Evolutionary conservation across 2,113 vertebrate species (phyloP).

Genomic region (Myiagra hebetior): DNA sequence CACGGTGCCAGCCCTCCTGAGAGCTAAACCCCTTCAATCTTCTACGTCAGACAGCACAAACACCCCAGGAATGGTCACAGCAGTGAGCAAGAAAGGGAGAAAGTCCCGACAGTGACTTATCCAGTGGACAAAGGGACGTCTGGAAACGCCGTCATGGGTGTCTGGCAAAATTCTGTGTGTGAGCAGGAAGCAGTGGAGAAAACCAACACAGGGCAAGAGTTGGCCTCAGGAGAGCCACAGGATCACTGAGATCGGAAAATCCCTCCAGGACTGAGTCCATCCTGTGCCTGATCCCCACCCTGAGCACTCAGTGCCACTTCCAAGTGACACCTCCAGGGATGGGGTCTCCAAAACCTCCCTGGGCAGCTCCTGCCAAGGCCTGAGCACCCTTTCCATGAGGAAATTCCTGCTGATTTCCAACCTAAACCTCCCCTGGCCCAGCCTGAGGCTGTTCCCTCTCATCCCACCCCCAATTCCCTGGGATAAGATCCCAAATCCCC

Average conservation of each 20-base stretch:
- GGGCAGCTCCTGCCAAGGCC: neutral
- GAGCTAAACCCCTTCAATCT: neutral
- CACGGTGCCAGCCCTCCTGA: neutral
- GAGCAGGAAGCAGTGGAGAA: neutral
- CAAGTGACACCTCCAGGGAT: neutral
- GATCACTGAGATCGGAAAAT: neutral
- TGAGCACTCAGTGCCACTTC: neutral
- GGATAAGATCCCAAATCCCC: neutral
- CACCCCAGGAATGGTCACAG: neutral
- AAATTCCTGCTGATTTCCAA: neutral
- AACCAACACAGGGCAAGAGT: neutral
- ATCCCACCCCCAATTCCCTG: neutral
- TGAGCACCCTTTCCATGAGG: neutral
- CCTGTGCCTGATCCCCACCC: neutral
- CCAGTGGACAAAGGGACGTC: neutral
- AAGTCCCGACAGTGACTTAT: neutral
- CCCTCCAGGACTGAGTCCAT: rapidly evolving
- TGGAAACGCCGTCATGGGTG: rapidly evolving
- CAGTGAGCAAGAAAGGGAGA: neutral
- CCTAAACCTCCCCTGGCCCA: neutral
- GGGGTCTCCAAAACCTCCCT: neutral
- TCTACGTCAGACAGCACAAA: neutral
- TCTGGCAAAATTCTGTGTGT: neutral
- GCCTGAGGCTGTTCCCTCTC: neutral
- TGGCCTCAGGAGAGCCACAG: neutral